These are phyloP conservation scores for Tachycineta bicolor DNA, from an alignment of 2,113 vertebrate species.

Conservation along the genomic window DNA sequence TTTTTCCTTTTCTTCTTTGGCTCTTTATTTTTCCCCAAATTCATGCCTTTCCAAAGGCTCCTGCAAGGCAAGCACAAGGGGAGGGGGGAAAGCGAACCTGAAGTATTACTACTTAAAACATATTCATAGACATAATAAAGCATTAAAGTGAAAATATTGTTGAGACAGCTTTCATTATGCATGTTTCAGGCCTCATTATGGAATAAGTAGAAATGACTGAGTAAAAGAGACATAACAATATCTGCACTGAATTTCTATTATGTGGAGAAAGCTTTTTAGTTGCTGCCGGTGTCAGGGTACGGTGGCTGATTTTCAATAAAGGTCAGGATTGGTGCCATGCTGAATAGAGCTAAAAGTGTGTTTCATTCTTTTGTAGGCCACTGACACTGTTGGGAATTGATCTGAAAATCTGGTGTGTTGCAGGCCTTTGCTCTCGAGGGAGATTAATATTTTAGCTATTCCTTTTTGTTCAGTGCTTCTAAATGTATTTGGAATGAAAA, in stretches of 20 bases:
- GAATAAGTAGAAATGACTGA: constrained; percentile 91
- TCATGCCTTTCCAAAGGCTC: constrained; percentile 52
- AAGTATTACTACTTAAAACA: constrained; percentile 84
- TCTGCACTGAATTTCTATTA: constrained; percentile 92
- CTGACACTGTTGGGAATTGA: constrained; percentile 85
- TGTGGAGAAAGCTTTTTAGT: constrained; percentile 74
- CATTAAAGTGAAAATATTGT: constrained; percentile 95
- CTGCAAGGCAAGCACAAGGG: constrained; percentile 20
- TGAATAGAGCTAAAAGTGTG: constrained; percentile 81
- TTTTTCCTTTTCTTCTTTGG: background rate
- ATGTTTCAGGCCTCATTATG: constrained; percentile 88
- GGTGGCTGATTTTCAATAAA: constrained; percentile 82
- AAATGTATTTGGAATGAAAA: constrained; percentile 88
- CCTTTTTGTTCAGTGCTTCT: constrained; percentile 82
- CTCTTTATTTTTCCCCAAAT: background rate
- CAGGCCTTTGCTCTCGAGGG: constrained; percentile 83
- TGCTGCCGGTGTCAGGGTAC: constrained; percentile 76
- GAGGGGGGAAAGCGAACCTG: constrained; percentile 37
- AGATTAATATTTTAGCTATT: constrained; percentile 90
- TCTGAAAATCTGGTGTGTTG: constrained; percentile 83
- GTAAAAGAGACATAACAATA: constrained; percentile 83
- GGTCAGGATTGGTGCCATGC: constrained; percentile 81
- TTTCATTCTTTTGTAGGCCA: constrained; percentile 82
- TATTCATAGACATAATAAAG: constrained; percentile 90
- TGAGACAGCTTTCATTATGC: constrained; percentile 95